Evolutionary conservation across 64 coral and sea anemone species (phyloP), one percentile per base, ranked within the genome.

Genomic region (Stylophora pistillata): DNA sequence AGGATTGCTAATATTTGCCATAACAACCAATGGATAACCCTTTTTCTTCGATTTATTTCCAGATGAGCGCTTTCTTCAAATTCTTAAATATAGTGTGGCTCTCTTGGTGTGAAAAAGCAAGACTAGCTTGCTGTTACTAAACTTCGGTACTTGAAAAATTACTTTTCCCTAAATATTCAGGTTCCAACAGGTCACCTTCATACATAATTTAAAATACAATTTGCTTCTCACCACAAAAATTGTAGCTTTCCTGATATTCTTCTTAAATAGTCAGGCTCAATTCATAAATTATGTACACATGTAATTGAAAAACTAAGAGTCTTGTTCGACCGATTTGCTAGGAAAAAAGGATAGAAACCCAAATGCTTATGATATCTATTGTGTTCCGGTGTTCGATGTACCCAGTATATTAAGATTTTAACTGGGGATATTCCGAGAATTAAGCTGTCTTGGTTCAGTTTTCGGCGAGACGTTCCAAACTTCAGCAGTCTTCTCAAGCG

Each of bases 261-360:
- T 78, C 53, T 55, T 78, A 78, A 78, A 78, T 78, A 78, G 75
- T 78, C 75, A 78, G 75, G 75, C 56, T 77, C 23, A 78, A 78
- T 78, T 78, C 75, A 53, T 78, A 77, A 26, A 9, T 12, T 77
- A 78, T 78, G 11, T 79, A 31, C 13, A 79, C 25, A 68, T 20
- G 55, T 61, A 31, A 15, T 2, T 79, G 15, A 79, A 59, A 79
- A 78, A 57, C 15, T 13, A 59, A 53, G 37, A 76, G 16, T 76
- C 15, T 32, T 74, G 30, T 74, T 74, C 5, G 17, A 18, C 10
- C 73, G 64, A 47, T 68, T n/a, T 21, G 64, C 1, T 68, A n/a
- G n/a, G 64, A 11, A 68, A 68, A n/a, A 28, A 25, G 23, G 21
- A 68, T 68, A 64, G 23, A 64, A 28, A 27, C 64, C 0, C 23